Conservation (phyloP, 1,140 invertebrate genomes). For the Ruditapes philippinarum region DNA sequence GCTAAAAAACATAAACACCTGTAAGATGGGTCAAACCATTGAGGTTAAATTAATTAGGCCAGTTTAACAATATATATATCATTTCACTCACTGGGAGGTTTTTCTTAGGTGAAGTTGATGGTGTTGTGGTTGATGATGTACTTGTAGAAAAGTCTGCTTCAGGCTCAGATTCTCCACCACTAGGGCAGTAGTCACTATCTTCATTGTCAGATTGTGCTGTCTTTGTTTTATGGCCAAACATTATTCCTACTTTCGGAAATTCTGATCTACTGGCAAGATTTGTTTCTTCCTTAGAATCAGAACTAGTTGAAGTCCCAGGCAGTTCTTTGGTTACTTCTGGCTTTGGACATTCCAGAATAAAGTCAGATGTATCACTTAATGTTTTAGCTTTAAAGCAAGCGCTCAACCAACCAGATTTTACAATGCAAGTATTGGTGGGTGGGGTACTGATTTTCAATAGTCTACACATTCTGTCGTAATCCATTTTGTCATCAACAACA, state of each 20-base stretch:
- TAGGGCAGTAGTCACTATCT: slow-evolving; percentile 83
- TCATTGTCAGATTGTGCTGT: slow-evolving; percentile 49
- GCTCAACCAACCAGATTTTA: slow-evolving; percentile 85
- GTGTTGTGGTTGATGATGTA: slow-evolving; percentile 61
- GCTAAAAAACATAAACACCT: too few relatives aligned
- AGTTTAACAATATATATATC: background rate
- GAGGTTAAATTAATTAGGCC: too few relatives aligned
- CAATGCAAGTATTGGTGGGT: slow-evolving; percentile 71
- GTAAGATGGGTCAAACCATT: too few relatives aligned
- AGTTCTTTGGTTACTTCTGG: background rate
- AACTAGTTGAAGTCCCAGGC: background rate
- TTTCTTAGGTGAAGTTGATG: slow-evolving; percentile 70
- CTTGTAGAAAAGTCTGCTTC: background rate
- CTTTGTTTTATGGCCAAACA: slow-evolving; percentile 68
- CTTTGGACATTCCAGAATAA: slow-evolving; percentile 63
- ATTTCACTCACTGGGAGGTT: slow-evolving; percentile 63
- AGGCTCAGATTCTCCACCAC: slow-evolving; percentile 74
- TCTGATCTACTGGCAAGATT: background rate
- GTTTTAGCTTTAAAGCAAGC: slow-evolving; percentile 81
- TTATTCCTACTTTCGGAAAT: slow-evolving; percentile 73
- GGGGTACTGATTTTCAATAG: slow-evolving; percentile 78
- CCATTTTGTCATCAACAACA: slow-evolving; percentile 84
- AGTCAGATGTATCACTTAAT: slow-evolving; percentile 62
- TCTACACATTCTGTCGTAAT: slow-evolving; percentile 77
- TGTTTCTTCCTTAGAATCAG: background rate